Base-by-base conservation (phyloP, 1,140 invertebrate species). In the Episyrphus balteatus region DNA sequence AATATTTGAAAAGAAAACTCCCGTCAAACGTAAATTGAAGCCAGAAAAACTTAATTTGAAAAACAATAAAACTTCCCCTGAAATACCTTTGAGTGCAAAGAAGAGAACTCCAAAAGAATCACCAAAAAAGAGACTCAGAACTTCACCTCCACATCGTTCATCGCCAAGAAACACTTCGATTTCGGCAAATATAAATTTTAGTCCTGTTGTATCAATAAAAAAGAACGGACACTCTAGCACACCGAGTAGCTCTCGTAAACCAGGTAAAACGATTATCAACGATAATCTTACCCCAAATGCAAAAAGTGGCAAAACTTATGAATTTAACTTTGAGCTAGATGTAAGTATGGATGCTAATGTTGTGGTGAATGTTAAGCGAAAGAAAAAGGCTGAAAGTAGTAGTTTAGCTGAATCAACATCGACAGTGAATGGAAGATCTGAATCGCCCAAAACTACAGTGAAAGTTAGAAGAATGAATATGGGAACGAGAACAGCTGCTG, bases 321-420 rank as follows among this genome's bases (percentile, higher is more conserved):
- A 68, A 38, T 63, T 68, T 5, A 68, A 68, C 50, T 62, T 68
- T 41, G 61, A 66, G 49, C 40, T 68, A 10, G 63, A 68, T 46
- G 63, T 68, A 9, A 66, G 62, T 37, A 55, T 68, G 55, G 66
- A 68, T 52, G 62, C 66, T 11, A 63, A 68, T 50, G 61, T 68
- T n/a, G 55, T 68, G 41, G 60, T 68, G 5, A 68, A 65, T 34
- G 65, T 68, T 0, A 66, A 65, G 48, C 62, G 66, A 7, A 68
- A 68, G 30, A 58, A 62, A 44, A 65, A 65, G 43, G 39, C 34
- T 0, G 18, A 38, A 45, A 18, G 14, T n/a, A 36, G 14, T 15
- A 12, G n/a, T n/a, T n/a, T n/a, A 36, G 34, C 3, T 5, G 34
- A 36, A 36, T n/a, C 5, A n/a, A n/a, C n/a, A n/a, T n/a, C n/a